Evolutionary conservation across 2,888 invertebrate species (phyloP).

Genomic region (Oscheius myriophilus): DNA sequence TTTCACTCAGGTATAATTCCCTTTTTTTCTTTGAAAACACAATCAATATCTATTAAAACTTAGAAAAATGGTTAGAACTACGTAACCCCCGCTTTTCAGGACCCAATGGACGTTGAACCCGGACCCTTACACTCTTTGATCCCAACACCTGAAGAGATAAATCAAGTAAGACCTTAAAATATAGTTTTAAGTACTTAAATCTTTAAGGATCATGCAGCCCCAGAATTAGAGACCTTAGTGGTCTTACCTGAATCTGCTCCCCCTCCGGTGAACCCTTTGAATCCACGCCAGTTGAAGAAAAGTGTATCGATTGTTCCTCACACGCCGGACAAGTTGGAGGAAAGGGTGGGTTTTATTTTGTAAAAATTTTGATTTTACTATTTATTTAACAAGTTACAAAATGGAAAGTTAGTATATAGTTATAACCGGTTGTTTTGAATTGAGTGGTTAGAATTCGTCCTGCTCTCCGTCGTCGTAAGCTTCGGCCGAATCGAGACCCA

Average conservation of each 20-base stretch:
- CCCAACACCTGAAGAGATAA: conserved; percentile 29
- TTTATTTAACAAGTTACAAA: not conserved
- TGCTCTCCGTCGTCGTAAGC: too few species aligned
- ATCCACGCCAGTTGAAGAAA: conserved; percentile 14
- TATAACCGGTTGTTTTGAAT: not conserved
- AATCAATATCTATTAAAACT: not conserved
- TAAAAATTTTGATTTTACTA: not conserved
- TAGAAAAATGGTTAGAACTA: not conserved
- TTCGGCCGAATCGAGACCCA: too few species aligned
- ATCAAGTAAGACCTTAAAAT: not conserved
- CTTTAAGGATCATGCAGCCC: not conserved
- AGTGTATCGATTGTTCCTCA: conserved; percentile 24
- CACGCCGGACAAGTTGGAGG: conserved; percentile 22
- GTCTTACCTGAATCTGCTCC: not conserved
- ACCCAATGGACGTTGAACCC: conserved; percentile 29
- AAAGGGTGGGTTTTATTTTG: conserved; percentile 4
- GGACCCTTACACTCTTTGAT: conserved; percentile 21
- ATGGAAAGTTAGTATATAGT: not conserved
- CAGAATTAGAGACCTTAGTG: not conserved
- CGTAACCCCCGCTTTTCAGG: too few species aligned
- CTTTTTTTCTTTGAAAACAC: not conserved
- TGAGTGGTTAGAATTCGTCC: too few species aligned
- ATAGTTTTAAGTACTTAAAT: not conserved
- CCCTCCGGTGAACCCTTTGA: not conserved
- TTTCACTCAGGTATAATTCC: conserved; percentile 18